Base-by-base conservation (phyloP, 2,888 invertebrate species). In the Pammene fasciana region DNA sequence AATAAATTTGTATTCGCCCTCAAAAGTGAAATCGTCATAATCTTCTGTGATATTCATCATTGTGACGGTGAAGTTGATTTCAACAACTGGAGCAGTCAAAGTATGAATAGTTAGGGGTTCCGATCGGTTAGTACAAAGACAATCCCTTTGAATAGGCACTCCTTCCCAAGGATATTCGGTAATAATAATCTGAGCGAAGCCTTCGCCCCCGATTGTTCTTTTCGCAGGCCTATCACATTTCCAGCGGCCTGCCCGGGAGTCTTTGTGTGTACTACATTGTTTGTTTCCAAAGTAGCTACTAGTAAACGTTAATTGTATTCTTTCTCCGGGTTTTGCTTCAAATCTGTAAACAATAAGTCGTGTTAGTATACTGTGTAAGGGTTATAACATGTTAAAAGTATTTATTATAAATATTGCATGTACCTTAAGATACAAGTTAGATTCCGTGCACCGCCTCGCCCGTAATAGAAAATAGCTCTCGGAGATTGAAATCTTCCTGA, bases 41-140 rank as follows among this genome's bases (percentile, higher is more conserved):
- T 97, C 96, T 86, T 97, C 96, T 8, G 96, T 95, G 68, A 96
- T 95, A 87, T 95, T 95, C 97, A 97, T 96, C 83, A 95, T 94
- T 13, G 95, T 94, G 8, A 97, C 94, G 18, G 95, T 94, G 82
- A 97, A 96, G 79, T 95, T 95, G 0, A 97, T 94, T 83, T 96
- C 95, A 9, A 97, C 94, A 67, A 95, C 94, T 60, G 94, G 94
- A 1, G 96, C 95, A 13, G 96, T 95, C 72, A 96, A 92, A 26
- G 95, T 95, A 73, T 94, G 94, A 73, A 96, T 91, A 70, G 94
- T 92, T 55, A 96, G 87, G 16, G 94, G 94, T 70, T 95, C 95
- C 61, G 94, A 93, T 74, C 95, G 92, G 82, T 95, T 95, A 34
- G 95, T 94, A 82, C 96, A 96, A 72, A 96, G 89, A 80, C 96